A percentile compares a stretch with the other conserved stretches of the same genome.
phyloP scores from a whole-genome alignment of 2,113 vertebrate genomes.

The Monarcha castaneiventris region DNA sequence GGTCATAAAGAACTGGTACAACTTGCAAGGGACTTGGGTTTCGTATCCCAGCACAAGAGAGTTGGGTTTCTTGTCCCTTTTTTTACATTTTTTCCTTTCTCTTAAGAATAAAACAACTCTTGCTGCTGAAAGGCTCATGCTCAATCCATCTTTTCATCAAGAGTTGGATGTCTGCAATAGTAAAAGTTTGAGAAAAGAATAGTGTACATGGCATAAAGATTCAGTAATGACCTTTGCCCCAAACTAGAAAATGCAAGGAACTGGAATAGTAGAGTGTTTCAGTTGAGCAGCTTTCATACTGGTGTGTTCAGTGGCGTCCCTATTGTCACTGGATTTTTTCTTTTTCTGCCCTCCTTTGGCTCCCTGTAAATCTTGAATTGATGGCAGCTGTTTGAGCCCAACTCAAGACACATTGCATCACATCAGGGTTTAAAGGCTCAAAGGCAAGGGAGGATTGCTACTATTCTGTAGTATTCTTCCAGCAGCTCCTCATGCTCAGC shows the following conservation, averaged over 20 bases:
- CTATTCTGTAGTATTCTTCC: slow-evolving; percentile 43
- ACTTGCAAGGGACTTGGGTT: background rate
- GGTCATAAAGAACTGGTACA: background rate
- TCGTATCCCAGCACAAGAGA: background rate
- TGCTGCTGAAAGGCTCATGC: slow-evolving; percentile 13
- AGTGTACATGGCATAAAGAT: background rate
- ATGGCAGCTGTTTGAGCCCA: slow-evolving; percentile 58
- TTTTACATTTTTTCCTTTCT: background rate
- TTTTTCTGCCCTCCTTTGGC: slow-evolving; percentile 39
- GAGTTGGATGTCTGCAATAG: slow-evolving; percentile 20
- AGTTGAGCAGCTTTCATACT: slow-evolving; percentile 33
- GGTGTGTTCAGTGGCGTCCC: slow-evolving; percentile 25
- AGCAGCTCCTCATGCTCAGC: slow-evolving; percentile 49
- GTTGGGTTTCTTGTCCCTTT: background rate
- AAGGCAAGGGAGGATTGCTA: slow-evolving; percentile 50
- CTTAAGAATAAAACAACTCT: slow-evolving; percentile 28
- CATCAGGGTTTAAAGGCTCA: slow-evolving; percentile 51
- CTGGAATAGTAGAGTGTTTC: slow-evolving; percentile 28
- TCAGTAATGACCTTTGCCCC: slow-evolving; percentile 41
- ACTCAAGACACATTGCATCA: slow-evolving; percentile 50
- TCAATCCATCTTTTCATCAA: slow-evolving; percentile 45
- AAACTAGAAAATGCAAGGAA: slow-evolving; percentile 28
- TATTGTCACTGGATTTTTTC: slow-evolving; percentile 40
- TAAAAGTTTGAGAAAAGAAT: slow-evolving; percentile 61
- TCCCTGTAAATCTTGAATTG: slow-evolving; percentile 56